These are phyloP conservation scores for Bellardia pandia DNA, from an alignment of 2,888 invertebrate species.

Conservation along the genomic window DNA sequence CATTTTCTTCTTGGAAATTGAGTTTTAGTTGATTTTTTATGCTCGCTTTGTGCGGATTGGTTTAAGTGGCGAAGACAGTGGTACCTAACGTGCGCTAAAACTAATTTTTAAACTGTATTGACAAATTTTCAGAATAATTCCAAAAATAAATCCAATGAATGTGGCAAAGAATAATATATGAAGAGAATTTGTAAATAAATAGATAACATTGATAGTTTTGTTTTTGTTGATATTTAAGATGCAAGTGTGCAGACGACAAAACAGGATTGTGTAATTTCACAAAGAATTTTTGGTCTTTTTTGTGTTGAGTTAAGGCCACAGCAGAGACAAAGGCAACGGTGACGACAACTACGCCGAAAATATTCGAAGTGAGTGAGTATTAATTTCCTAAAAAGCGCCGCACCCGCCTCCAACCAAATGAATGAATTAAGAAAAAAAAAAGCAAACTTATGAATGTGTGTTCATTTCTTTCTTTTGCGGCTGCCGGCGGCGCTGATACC, in stretches of 20 bases:
- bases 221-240: constrained; percentile 41
- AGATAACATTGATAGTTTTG: constrained; percentile 4
- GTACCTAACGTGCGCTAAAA: constrained; percentile 18
- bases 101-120: constrained; percentile 36
- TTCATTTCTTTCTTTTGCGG: constrained; percentile 63
- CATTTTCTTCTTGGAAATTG: constrained; percentile 56
- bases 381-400: constrained; percentile 64
- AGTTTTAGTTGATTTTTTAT: constrained; percentile 64
- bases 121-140: constrained; percentile 45
- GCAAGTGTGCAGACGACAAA: constrained; percentile 65
- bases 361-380: constrained; percentile 61
- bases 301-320: constrained; percentile 62
- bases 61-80: constrained; percentile 16
- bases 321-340: constrained; percentile 68
- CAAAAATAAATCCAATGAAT: constrained; percentile 38
- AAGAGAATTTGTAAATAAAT: background rate
- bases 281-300: constrained; percentile 58
- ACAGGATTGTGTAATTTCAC: constrained; percentile 70
- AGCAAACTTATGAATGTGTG: constrained; percentile 56
- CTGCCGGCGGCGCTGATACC: constrained; percentile 64
- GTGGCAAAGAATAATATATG: background rate
- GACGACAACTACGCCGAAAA: constrained; percentile 68
- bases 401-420: constrained; percentile 60
- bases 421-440: constrained; percentile 52
- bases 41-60: constrained; percentile 59